Base-by-base conservation (phyloP, 2,797 vertebrate species). In the Syncerus caffer region DNA sequence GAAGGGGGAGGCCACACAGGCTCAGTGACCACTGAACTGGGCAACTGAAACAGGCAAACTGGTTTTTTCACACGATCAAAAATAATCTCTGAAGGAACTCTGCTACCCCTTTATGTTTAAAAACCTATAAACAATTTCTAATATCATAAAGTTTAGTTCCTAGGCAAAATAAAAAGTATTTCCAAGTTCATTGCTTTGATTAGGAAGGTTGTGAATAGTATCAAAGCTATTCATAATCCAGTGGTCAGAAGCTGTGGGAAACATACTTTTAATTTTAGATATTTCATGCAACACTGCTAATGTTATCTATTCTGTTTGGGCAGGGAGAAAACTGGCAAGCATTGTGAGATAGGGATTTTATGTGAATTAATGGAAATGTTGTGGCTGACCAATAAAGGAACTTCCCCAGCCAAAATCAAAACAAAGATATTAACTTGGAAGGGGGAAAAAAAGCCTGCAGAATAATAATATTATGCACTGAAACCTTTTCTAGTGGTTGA, bases 321-420 rank as follows among this genome's bases (percentile, higher is more conserved):
- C 71, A 92, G 88, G 79, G 86, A 92, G 74, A 97, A 97, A 96
- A 47, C 88, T 93, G 93, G 95, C 96, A 96, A 47, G 85, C 71
- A 13, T 51, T 0, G 5, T 64, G 67, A 96, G 76, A 76, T 21
- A 50, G 6, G 62, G 85, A 97, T 60, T 53, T 93, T 67, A 64
- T 64, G 62, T 51, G 97, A 98, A 97, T 85, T 64, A 97, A 97
- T 67, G 90, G 97, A 98, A 98, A 97, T 96, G n/a, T 78, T 96
- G 90, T 90, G 94, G 97, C 96, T 97, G 97, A 97, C 80, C 96
- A 98, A 93, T 57, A 98, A 98, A 98, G 74, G 82, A 95, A 76
- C 15, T 96, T 98, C 91, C 83, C 85, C 45, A 97, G 97, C 76
- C 98, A 97, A 98, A 98, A 97, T 82, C 55, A 83, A 97, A 98